These are phyloP conservation scores for Morpho achilles DNA, from an alignment of 2,888 invertebrate genomes.

Conservation along the genomic window DNA sequence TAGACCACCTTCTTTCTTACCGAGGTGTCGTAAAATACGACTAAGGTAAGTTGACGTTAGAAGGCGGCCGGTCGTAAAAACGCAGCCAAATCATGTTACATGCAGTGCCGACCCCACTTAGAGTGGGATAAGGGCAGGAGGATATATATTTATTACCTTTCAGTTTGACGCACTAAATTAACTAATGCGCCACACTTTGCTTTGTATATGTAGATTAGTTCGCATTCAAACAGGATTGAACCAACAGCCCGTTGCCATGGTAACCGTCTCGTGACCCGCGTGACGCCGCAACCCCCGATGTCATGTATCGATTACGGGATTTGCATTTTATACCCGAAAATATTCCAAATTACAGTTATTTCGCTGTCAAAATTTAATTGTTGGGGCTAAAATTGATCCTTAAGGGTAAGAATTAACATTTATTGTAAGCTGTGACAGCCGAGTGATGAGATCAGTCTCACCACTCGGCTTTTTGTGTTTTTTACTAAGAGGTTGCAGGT, in stretches of 20 bases:
- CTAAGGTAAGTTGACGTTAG: too few relatives aligned
- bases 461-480: too few relatives aligned
- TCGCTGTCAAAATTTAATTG: conserved; percentile 23
- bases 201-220: conserved; percentile 1
- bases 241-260: conserved; percentile 28
- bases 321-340: conserved; percentile 23
- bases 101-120: too few relatives aligned
- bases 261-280: conserved; percentile 29
- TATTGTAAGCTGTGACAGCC: too few relatives aligned
- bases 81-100: too few relatives aligned
- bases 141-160: not conserved
- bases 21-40: too few relatives aligned
- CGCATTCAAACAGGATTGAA: conserved; percentile 24
- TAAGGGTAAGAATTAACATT: not conserved
- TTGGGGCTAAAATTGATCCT: conserved; percentile 3
- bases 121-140: too few relatives aligned
- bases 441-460: too few relatives aligned
- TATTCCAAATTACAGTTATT: conserved; percentile 17
- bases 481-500: too few relatives aligned
- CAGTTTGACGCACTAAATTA: not conserved
- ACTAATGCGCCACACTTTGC: not conserved
- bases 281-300: conserved; percentile 20
- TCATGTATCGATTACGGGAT: conserved; percentile 24
- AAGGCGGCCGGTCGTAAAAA: too few relatives aligned
- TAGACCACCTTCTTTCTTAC: too few relatives aligned